Conservation (phyloP, 2,888 invertebrate genomes). For the Bellardia pandia region DNA sequence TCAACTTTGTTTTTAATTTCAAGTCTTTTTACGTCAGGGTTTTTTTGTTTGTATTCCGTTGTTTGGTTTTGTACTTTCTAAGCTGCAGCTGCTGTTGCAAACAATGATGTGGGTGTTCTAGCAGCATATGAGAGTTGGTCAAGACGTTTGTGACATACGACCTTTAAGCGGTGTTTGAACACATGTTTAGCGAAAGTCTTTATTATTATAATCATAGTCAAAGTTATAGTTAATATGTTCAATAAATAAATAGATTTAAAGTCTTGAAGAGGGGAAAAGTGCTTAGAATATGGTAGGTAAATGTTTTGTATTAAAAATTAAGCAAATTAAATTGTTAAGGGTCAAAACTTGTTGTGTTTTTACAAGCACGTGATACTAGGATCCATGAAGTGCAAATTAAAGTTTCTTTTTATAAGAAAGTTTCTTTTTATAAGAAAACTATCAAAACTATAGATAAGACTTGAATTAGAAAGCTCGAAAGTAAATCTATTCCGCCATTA, state of each 20-base stretch:
- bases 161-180: background rate
- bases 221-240: constrained; percentile 17
- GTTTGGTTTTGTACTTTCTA: constrained; percentile 9
- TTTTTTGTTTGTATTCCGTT: background rate
- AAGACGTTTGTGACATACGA: constrained; percentile 28
- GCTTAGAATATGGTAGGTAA: no score
- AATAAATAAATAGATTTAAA: constrained; percentile 2
- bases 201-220: background rate
- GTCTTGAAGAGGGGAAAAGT: background rate
- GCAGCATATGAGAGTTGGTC: constrained; percentile 3
- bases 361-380: no score
- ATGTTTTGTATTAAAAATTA: background rate
- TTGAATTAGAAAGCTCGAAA: no score
- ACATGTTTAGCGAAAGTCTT: constrained; percentile 22
- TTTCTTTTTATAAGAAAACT: no score
- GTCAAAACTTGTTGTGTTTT: no score
- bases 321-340: no score
- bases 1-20: constrained; percentile 62
- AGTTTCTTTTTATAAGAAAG: no score
- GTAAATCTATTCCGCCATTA: no score
- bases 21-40: constrained; percentile 66
- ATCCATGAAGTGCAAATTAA: no score
- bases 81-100: background rate
- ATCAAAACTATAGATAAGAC: no score
- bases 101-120: constrained; percentile 4